phyloP scores from a whole-genome alignment of 2,113 vertebrate genomes.

The Pterocles burchelli region DNA sequence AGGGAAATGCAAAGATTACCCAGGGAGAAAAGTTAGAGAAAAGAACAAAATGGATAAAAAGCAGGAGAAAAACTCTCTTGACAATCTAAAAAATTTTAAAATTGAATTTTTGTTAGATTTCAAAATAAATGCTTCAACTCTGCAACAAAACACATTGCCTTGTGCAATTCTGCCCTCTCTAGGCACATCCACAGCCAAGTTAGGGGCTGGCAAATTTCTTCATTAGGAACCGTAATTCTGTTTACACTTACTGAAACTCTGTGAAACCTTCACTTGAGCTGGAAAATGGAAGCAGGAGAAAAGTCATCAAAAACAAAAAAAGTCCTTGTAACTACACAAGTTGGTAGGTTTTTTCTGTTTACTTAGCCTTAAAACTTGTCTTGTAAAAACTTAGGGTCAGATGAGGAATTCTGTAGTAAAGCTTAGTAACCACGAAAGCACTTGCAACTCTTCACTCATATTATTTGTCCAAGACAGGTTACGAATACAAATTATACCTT shows the following conservation, averaged over 20 bases:
- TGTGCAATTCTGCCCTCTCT: background rate
- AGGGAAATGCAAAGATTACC: background rate
- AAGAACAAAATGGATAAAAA: background rate
- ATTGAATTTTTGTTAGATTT: background rate
- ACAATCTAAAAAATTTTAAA: background rate
- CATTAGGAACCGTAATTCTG: background rate
- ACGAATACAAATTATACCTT: background rate
- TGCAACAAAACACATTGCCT: background rate
- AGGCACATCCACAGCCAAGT: background rate
- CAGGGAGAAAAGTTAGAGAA: background rate
- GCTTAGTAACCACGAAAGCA: background rate
- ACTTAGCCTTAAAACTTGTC: background rate
- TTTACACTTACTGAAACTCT: background rate
- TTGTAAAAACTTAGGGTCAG: background rate
- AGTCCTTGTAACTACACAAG: background rate
- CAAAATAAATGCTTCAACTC: background rate
- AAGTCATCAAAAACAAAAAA: background rate
- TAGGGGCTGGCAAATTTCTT: background rate
- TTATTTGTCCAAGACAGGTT: background rate
- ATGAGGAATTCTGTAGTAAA: background rate
- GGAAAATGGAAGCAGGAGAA: background rate
- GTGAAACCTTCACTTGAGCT: background rate
- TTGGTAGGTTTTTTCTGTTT: background rate
- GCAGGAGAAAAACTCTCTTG: fast-evolving
- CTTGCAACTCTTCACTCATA: background rate